These are phyloP conservation scores for Sebastes miniatus DNA, from an alignment of 2,797 vertebrate species.

Conservation along the genomic window DNA sequence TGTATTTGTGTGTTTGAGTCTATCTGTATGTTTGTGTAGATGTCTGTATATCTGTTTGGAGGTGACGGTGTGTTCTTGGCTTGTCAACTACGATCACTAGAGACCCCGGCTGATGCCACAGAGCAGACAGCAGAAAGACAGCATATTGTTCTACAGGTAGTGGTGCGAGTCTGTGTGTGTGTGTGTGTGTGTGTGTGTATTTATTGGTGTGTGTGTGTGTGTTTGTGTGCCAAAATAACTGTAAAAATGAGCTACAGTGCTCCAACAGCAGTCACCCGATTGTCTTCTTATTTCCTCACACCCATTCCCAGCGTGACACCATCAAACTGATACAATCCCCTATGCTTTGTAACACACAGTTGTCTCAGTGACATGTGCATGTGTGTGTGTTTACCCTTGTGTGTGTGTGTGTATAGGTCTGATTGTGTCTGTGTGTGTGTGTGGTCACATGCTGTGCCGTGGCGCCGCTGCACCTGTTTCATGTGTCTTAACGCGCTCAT, in stretches of 20 bases:
- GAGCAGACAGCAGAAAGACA: slow-evolving; percentile 25
- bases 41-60: slow-evolving; percentile 13
- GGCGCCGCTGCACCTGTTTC: slow-evolving; percentile 65
- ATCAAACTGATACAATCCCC: slow-evolving; percentile 49
- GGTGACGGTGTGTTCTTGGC: slow-evolving; percentile 19
- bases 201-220: slow-evolving; percentile 24
- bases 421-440: slow-evolving; percentile 20
- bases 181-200: slow-evolving; percentile 1
- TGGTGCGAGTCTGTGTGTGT: not conserved
- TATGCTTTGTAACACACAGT: slow-evolving; percentile 54
- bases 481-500: slow-evolving; percentile 63
- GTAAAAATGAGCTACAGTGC: slow-evolving; percentile 20
- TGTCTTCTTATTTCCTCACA: slow-evolving; percentile 54
- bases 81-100: slow-evolving; percentile 42
- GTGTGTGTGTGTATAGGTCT: slow-evolving; percentile 34
- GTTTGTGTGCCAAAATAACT: slow-evolving; percentile 28
- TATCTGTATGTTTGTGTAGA: not conserved
- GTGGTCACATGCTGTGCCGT: slow-evolving; percentile 63
- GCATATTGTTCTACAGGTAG: slow-evolving; percentile 37
- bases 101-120: slow-evolving; percentile 25
- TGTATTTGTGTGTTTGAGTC: not conserved
- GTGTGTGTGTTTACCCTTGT: slow-evolving; percentile 17
- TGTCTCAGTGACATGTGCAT: slow-evolving; percentile 42
- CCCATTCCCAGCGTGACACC: slow-evolving; percentile 40
- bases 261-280: slow-evolving; percentile 36